These are phyloP conservation scores for Rissa tridactyla DNA, from an alignment of 2,113 vertebrate species.

Conservation along the genomic window DNA sequence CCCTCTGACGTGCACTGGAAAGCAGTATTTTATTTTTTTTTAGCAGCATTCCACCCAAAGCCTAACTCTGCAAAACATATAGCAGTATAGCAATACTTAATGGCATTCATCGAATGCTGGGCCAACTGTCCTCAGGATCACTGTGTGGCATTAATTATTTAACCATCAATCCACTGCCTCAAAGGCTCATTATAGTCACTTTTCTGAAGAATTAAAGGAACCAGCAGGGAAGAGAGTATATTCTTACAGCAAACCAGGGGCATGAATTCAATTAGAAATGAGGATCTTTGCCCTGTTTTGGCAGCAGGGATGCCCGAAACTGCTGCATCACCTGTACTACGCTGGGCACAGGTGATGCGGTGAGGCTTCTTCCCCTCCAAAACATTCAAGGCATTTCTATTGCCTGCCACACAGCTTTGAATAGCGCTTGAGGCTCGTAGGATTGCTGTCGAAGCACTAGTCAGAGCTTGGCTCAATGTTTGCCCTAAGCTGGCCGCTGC, in stretches of 20 bases:
- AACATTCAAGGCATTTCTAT: not conserved
- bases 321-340: not conserved
- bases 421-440: fast-evolving
- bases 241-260: not conserved
- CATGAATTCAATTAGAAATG: not conserved
- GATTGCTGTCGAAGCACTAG: not conserved
- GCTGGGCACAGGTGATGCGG: fast-evolving
- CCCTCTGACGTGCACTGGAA: not conserved
- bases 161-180: not conserved
- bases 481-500: not conserved
- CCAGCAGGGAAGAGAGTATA: not conserved
- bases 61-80: not conserved
- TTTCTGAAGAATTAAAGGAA: not conserved
- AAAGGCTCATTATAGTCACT: not conserved
- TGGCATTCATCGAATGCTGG: not conserved
- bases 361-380: not conserved
- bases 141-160: not conserved
- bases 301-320: not conserved
- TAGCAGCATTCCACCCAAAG: not conserved
- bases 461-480: not conserved
- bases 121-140: not conserved
- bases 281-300: not conserved
- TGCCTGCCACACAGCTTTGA: not conserved
- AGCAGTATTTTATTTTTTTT: not conserved
- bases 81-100: not conserved